These are phyloP conservation scores for Pomatorhinus ruficollis DNA, from an alignment of 2,113 vertebrate species.

Conservation along the genomic window DNA sequence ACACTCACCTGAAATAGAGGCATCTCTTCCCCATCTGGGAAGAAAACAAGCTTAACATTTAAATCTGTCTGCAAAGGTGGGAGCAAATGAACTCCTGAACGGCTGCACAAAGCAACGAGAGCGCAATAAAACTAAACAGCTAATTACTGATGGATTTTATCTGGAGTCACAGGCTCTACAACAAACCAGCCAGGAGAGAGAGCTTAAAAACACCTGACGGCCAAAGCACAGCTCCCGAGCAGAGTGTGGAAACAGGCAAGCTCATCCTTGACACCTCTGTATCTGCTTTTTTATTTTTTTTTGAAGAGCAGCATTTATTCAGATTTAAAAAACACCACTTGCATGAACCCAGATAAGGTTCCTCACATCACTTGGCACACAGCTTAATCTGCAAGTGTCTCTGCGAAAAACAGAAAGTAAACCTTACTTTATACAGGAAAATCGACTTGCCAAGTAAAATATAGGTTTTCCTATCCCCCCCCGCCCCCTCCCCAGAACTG, in stretches of 20 bases:
- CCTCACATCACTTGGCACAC: neutral
- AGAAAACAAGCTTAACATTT: slow-evolving; percentile 48
- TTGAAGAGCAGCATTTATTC: neutral
- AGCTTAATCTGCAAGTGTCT: neutral
- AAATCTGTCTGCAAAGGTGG: neutral
- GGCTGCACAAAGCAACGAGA: neutral
- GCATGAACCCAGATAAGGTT: neutral
- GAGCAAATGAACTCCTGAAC: slow-evolving; percentile 9
- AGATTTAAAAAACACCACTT: neutral
- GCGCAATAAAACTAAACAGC: neutral
- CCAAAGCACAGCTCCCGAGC: neutral
- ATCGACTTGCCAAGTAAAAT: neutral
- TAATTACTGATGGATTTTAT: neutral
- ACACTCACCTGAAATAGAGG: neutral
- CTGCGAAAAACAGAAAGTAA: neutral
- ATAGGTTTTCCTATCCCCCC: neutral
- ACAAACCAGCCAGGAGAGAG: neutral
- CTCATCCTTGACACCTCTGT: neutral
- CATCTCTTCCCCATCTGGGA: neutral
- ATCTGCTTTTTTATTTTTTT: neutral
- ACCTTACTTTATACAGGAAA: neutral
- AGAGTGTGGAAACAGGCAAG: neutral
- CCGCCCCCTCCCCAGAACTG: neutral
- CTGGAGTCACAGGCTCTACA: neutral
- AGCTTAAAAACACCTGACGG: neutral